A percentile compares a stretch with the other conserved stretches of the same genome.
Evolutionary conservation across 2,888 invertebrate species (phyloP).

Genomic region (Phortica okadai): DNA sequence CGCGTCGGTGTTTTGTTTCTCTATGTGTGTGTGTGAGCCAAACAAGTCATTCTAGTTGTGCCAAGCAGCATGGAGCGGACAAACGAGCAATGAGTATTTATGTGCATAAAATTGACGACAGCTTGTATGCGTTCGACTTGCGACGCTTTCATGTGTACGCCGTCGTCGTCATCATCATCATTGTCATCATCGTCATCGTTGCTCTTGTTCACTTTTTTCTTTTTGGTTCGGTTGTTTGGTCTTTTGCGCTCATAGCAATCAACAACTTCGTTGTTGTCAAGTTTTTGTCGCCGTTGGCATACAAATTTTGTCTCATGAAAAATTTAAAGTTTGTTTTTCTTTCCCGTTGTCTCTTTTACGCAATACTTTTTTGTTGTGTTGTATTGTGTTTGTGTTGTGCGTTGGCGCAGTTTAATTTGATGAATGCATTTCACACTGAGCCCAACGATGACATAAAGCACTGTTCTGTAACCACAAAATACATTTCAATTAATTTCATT

Average conservation of each 20-base stretch:
- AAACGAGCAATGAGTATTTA: slow-evolving; percentile 3
- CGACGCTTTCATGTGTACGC: neutral
- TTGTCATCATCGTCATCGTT: neutral
- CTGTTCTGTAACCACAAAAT: neutral
- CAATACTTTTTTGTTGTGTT: no score
- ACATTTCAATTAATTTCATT: neutral
- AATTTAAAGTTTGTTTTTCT: neutral
- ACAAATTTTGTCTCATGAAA: neutral
- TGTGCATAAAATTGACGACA: slow-evolving; percentile 23
- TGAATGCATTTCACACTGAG: neutral
- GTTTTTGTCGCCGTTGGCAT: neutral
- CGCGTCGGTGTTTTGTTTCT: neutral
- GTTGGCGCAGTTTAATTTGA: no score
- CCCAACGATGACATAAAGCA: neutral
- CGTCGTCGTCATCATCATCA: neutral
- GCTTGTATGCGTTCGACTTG: slow-evolving; percentile 10
- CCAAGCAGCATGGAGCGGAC: neutral
- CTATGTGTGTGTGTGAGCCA: neutral
- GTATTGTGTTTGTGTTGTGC: neutral
- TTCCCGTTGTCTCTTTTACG: no score
- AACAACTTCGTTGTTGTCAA: slow-evolving; percentile 11
- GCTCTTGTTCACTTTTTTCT: neutral
- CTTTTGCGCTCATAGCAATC: neutral
- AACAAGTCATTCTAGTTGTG: no score
- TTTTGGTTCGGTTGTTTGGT: neutral